A percentile compares a stretch with the other conserved stretches of the same genome.
These are phyloP conservation scores for Eleutherodactylus coqui DNA, from an alignment of 2,797 vertebrate species.

Conservation along the genomic window DNA sequence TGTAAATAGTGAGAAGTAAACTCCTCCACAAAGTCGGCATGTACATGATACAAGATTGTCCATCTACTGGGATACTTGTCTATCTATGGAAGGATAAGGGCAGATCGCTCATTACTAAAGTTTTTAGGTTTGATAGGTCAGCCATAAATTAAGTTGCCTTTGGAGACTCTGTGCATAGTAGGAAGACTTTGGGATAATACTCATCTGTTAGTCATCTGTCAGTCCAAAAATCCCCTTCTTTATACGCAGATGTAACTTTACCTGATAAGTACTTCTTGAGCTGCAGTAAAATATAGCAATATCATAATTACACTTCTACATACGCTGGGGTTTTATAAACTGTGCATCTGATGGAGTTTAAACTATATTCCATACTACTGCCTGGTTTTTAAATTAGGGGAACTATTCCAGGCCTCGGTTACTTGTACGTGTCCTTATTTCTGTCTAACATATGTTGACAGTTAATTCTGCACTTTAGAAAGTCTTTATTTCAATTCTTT, in stretches of 20 bases:
- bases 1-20: too few species aligned
- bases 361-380: neutral
- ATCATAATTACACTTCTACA: neutral
- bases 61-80: too few species aligned
- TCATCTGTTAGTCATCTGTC: neutral
- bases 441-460: conserved; percentile 20
- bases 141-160: too few species aligned
- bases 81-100: neutral
- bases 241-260: neutral
- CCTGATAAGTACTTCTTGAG: neutral
- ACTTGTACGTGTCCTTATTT: neutral
- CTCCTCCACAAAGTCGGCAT: too few species aligned
- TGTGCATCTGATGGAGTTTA: neutral
- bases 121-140: too few species aligned
- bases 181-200: neutral
- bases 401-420: neutral
- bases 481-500: conserved; percentile 2
- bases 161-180: neutral
- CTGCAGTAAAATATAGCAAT: neutral
- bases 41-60: too few species aligned
- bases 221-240: neutral
- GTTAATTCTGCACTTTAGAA: neutral
- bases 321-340: neutral
- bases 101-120: neutral
- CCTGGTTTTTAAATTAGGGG: neutral